These are phyloP conservation scores for Ferrisia virgata DNA, from an alignment of 2,888 invertebrate genomes.

Conservation along the genomic window DNA sequence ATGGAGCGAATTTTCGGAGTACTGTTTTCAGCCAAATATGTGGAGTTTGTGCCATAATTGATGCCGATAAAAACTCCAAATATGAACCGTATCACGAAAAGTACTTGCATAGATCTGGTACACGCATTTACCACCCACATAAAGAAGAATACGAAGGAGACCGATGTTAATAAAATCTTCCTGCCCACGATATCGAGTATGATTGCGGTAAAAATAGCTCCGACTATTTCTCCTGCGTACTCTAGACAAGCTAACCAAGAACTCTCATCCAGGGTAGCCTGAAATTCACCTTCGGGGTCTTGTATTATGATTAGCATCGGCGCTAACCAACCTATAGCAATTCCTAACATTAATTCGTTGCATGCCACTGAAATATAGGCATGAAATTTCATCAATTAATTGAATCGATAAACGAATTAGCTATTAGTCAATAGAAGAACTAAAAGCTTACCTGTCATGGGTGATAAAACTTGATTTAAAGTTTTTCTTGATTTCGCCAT, in stretches of 20 bases:
- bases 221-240: neutral
- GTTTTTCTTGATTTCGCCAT: neutral
- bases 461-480: neutral
- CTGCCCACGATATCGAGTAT: neutral
- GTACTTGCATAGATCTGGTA: neutral
- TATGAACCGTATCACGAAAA: neutral
- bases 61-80: neutral
- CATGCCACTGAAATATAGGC: too few relatives aligned
- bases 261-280: neutral
- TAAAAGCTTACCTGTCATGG: neutral
- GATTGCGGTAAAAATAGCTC: neutral
- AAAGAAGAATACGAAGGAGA: neutral
- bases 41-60: neutral
- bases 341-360: too few relatives aligned
- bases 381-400: too few relatives aligned
- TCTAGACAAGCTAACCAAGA: neutral
- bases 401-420: too few relatives aligned
- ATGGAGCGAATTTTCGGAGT: neutral
- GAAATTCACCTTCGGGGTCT: neutral
- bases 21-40: neutral
- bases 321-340: slow-evolving; percentile 21
- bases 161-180: neutral
- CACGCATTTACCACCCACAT: neutral
- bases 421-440: too few relatives aligned
- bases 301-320: neutral